Evolutionary conservation across 2,888 invertebrate genomes (phyloP), one percentile per base, ranked within the genome.

Genomic region (Isotomurus palustris): DNA sequence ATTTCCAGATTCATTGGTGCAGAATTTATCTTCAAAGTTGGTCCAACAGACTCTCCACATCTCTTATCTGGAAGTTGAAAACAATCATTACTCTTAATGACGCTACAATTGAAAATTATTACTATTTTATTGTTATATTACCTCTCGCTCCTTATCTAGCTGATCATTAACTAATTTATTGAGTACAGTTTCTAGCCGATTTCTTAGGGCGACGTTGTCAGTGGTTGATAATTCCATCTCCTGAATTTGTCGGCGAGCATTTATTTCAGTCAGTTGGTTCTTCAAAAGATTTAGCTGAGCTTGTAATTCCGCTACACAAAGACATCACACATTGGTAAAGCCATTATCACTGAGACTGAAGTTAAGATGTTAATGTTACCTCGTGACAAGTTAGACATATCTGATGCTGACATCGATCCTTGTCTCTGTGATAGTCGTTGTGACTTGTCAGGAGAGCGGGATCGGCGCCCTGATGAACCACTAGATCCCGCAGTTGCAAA

Each of bases 141-240:
- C 69, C 62, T 60, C 58, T 44, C 56, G 54, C 52, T 71, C 72
- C 55, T 74, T 75, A 14, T 72, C 72, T 69, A 85, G 80, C 67
- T 90, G 86, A 73, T 91, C 88, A 28, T 76, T 74, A 63, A 87
- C 80, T 12, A 92, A 76, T 70, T 85, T 84, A 66, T 91, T 88
- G 25, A 92, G 77, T 51, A 85, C 86, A 66, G 87, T 86, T 73
- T 88, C 85, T 75, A 94, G 88, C 53, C 92, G 79, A 75, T 91
- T 88, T 47, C 87, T 79, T 14, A 93, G 75, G 12, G 89, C 87
- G 62, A 85, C 78, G 75, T 92, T 93, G 73, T 91, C 91, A 73
- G 91, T 89, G 44, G 85, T 86, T 22, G 86, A 83, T 61, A 92
- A 85, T 76, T 91, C 89, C 66, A 84, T 81, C 71, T 91, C 89